Conservation (phyloP, 2,888 invertebrate species). For the Cheilosia scutellata region DNA sequence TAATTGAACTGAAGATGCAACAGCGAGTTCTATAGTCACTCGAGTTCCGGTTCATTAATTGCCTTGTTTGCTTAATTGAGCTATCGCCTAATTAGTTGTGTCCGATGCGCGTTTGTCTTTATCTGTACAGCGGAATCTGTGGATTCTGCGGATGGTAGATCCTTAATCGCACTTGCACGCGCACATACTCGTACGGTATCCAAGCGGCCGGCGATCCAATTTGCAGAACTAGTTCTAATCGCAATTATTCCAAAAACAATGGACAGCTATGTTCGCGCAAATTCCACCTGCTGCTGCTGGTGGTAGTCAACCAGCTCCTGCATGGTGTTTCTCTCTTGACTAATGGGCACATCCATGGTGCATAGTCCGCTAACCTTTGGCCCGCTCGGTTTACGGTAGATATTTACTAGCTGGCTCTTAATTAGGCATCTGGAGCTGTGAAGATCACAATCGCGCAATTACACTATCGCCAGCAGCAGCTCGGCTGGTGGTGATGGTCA, state of each 20-base stretch:
- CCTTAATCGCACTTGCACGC: slow-evolving; percentile 57
- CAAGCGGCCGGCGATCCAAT: slow-evolving; percentile 61
- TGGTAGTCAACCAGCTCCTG: slow-evolving; percentile 3
- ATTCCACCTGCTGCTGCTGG: slow-evolving; percentile 71
- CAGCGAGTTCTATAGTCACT: slow-evolving; percentile 36
- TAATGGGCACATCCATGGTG: slow-evolving; percentile 72
- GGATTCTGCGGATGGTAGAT: slow-evolving; percentile 56
- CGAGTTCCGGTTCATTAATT: slow-evolving; percentile 75
- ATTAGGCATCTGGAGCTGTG: slow-evolving; percentile 76
- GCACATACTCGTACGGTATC: slow-evolving; percentile 49
- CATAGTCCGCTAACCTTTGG: slow-evolving; percentile 72
- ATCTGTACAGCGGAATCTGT: slow-evolving; percentile 69
- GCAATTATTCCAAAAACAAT: slow-evolving; percentile 76
- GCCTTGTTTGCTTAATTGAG: slow-evolving; percentile 80
- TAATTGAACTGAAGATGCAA: slow-evolving; percentile 35
- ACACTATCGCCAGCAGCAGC: slow-evolving; percentile 65
- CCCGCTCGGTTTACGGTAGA: slow-evolving; percentile 64
- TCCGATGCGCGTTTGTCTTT: slow-evolving; percentile 67
- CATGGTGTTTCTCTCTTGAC: slow-evolving; percentile 45
- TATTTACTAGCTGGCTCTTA: slow-evolving; percentile 71
- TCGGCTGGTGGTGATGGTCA: slow-evolving; percentile 55
- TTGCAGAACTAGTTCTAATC: slow-evolving; percentile 76
- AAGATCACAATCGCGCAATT: slow-evolving; percentile 74
- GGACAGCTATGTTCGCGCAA: slow-evolving; percentile 67
- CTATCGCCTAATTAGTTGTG: slow-evolving; percentile 79